Evolutionary conservation across 2,113 vertebrate genomes (phyloP).

Genomic region (Saimiri boliviensis): DNA sequence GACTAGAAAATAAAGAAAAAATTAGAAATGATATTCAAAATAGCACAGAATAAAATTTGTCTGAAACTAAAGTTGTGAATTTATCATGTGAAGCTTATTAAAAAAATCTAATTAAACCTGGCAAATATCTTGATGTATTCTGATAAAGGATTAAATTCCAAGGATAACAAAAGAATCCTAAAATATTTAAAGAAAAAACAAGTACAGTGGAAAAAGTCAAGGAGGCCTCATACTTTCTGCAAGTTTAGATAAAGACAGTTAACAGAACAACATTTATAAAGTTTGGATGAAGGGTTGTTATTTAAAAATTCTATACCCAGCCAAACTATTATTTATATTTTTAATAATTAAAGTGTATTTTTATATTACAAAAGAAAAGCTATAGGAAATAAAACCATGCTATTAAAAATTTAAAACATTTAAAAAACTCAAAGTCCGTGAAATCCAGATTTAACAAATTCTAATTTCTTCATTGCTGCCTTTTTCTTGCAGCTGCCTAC

Average conservation of each 20-base stretch:
- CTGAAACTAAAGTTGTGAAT: neutral
- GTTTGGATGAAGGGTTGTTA: neutral
- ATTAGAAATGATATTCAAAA: neutral
- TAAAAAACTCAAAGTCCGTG: neutral
- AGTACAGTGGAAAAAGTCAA: neutral
- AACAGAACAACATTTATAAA: neutral
- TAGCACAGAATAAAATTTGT: neutral
- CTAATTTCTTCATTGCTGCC: neutral
- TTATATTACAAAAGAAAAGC: neutral
- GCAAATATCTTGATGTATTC: neutral
- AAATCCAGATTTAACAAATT: neutral
- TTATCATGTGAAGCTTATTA: neutral
- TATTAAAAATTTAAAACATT: neutral
- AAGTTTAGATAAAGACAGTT: neutral
- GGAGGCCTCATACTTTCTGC: neutral
- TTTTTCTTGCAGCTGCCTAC: neutral
- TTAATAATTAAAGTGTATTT: neutral
- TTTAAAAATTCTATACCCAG: constrained; percentile 16
- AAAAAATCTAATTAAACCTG: neutral
- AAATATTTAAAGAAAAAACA: neutral
- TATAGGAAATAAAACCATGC: neutral
- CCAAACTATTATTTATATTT: neutral
- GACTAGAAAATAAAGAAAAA: neutral
- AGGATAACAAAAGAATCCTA: neutral
- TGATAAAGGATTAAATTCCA: neutral